A percentile compares a stretch with the other conserved stretches of the same genome.
These are phyloP conservation scores for Rhinoptilus africanus DNA, from an alignment of 2,113 vertebrate species.

Conservation along the genomic window DNA sequence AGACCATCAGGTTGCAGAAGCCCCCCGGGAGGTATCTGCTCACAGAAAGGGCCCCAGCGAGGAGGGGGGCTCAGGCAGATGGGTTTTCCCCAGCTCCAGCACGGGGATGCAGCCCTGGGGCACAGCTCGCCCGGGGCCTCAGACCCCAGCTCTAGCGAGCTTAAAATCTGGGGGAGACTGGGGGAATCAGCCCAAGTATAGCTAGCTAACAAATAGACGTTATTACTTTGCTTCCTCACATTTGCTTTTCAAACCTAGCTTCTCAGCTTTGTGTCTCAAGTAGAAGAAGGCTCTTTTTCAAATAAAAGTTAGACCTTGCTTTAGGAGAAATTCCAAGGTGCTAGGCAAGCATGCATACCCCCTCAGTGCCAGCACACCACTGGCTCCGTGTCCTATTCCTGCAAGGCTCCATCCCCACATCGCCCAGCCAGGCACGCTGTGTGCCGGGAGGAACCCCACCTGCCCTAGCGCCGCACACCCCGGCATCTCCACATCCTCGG, in stretches of 20 bases:
- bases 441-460: too few species aligned
- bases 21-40: background rate
- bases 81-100: background rate
- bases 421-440: too few species aligned
- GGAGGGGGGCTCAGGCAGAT: background rate
- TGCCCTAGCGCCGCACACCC: accelerated
- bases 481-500: accelerated
- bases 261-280: background rate
- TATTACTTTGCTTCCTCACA: background rate
- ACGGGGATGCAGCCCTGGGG: background rate
- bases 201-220: accelerated
- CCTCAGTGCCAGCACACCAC: accelerated
- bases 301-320: background rate
- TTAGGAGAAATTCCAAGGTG: background rate
- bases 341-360: background rate
- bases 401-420: background rate
- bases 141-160: background rate
- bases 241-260: background rate
- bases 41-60: background rate
- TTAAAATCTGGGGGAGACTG: accelerated
- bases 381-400: accelerated
- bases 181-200: background rate
- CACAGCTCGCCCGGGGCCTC: accelerated
- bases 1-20: background rate
- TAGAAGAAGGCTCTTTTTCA: background rate